Base-by-base conservation (phyloP, 1,140 invertebrate genomes). In the Phthorimaea operculella region DNA sequence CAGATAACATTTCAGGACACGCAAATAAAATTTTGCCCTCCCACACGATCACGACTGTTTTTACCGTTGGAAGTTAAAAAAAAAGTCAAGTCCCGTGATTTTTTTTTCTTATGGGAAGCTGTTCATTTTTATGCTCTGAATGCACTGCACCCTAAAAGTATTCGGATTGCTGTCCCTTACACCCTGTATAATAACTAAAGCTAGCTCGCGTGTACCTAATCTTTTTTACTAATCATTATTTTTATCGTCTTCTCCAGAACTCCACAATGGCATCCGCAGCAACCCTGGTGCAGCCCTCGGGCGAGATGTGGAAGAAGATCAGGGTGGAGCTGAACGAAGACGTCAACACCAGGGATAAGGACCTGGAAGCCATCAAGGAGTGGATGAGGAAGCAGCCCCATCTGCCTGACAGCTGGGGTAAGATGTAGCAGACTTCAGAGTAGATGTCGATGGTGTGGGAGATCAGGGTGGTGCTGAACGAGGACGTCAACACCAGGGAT, bases 361-460 rank as follows among this genome's bases (percentile, higher is more conserved):
- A 93, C 63, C 68, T 93, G 16, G 83, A 89, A 45, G 83, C 87
- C 33, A 92, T 94, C 59, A 92, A 92, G 66, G 91, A 93, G 44
- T 94, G 92, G 93, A 74, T 93, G 0, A 71, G 84, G 44, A 91
- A 92, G 62, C 91, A 94, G 74, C 92, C 93, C 0, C 92, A 94
- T 87, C 79, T 94, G 51, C 92, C 92, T 15, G 81, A 89, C 52
- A 90, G 89, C 42, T 89, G 90, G 85, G 92, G 92, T 93, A 86
- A 76, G 65, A 28, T 28, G 21, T n/a, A n/a, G 56, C 93, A 94
- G 64, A 92, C 93, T 21, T 81, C 88, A 4, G 89, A 89, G 11
- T 92, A 93, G 71, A 88, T 93, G 86, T 92, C 91, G 62, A 88
- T n/a, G n/a, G n/a, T n/a, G n/a, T n/a, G 90, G 66, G 77, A 87